Percentiles rank a stretch among this genome's conserved stretches.
Conservation (phyloP, 2,113 vertebrate genomes). For the Coracopsis vasa region DNA sequence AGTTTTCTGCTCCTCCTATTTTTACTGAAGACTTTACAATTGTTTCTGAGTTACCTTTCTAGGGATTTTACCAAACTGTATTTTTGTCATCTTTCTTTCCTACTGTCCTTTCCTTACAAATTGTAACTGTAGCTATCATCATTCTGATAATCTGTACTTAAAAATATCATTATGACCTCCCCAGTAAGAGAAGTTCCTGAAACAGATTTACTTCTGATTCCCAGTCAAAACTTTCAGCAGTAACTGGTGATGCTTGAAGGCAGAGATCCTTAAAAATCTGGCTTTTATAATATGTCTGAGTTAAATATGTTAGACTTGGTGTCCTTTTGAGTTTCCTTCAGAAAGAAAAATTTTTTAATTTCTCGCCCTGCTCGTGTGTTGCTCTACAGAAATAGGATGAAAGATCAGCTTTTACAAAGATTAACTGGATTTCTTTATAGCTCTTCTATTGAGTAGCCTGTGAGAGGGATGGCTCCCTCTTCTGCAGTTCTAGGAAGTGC, state of each 20-base stretch:
- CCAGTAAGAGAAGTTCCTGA: background rate
- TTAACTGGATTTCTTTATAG: background rate
- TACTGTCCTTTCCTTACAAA: background rate
- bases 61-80: background rate
- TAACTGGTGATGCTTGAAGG: background rate
- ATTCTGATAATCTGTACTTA: background rate
- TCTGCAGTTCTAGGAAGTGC: background rate
- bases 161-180: background rate
- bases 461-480: background rate
- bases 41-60: background rate
- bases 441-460: background rate
- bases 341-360: background rate
- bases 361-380: background rate
- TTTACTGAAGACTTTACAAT: background rate
- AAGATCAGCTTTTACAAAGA: background rate
- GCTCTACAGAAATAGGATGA: background rate
- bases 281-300: background rate
- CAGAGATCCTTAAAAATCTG: background rate
- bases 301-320: fast-evolving
- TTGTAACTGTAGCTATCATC: background rate
- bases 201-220: background rate
- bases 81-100: background rate
- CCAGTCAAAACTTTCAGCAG: background rate
- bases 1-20: background rate
- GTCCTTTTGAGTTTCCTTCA: background rate